Conservation (phyloP, 2,113 vertebrate species). For the Oxyruncus cristatus region DNA sequence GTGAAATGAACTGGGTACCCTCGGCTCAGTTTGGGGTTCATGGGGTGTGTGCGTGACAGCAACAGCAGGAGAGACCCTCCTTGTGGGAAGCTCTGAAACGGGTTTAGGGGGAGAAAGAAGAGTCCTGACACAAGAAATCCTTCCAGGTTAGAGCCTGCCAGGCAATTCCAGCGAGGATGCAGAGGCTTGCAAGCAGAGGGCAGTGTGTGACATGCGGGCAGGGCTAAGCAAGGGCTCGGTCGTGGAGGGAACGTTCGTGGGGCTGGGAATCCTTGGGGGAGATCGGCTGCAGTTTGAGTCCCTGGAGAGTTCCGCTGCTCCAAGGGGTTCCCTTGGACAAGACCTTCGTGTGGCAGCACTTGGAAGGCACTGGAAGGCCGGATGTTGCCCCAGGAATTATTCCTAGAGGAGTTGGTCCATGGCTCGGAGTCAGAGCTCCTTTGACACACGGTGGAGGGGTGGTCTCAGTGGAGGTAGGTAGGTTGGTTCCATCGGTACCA, state of each 20-base stretch:
- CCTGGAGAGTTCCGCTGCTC: constrained; percentile 26
- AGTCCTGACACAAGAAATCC: background rate
- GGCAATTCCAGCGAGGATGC: background rate
- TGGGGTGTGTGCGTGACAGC: background rate
- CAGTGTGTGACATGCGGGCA: constrained; percentile 6
- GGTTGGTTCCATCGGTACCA: constrained; percentile 82
- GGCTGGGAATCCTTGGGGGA: background rate
- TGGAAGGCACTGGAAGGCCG: background rate
- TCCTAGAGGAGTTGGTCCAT: constrained; percentile 26
- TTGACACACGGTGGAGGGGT: background rate
- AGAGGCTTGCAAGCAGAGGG: background rate
- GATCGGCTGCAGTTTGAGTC: constrained; percentile 46
- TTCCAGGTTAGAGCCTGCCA: background rate
- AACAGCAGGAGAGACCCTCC: background rate
- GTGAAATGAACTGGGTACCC: constrained; percentile 12
- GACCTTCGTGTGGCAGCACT: constrained; percentile 1
- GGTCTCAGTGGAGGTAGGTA: constrained; percentile 78
- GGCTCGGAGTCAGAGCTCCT: constrained; percentile 10
- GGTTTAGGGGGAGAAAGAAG: background rate
- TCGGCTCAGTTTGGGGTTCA: constrained; percentile 28
- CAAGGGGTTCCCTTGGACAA: constrained; percentile 15
- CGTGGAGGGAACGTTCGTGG: background rate
- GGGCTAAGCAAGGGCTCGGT: background rate
- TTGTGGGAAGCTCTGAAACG: background rate
- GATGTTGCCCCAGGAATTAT: background rate